Conservation (phyloP, 2,888 invertebrate species). For the Volucella bombylans region DNA sequence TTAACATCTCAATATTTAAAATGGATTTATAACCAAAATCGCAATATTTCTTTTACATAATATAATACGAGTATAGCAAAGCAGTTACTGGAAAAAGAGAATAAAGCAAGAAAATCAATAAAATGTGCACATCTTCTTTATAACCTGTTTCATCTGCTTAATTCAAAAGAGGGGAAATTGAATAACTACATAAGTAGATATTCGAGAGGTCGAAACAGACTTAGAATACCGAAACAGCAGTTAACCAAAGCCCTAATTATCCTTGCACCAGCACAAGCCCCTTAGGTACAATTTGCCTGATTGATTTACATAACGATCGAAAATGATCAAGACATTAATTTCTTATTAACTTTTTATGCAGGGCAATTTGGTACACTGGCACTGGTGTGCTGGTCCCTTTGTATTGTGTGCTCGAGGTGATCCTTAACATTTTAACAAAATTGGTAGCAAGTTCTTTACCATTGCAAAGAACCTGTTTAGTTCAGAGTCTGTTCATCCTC, state of each 20-base stretch:
- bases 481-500: conserved; percentile 43
- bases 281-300: conserved; percentile 82
- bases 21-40: no score
- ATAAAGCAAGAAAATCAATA: neutral
- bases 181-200: conserved; percentile 30
- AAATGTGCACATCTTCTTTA: neutral
- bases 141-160: neutral
- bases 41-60: no score
- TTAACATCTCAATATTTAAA: no score
- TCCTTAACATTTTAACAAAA: conserved; percentile 36
- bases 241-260: conserved; percentile 51
- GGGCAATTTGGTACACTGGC: neutral
- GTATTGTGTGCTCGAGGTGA: neutral
- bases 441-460: conserved; percentile 50
- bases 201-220: conserved; percentile 21
- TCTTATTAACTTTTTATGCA: conserved; percentile 80
- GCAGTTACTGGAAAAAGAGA: neutral
- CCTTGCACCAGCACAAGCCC: conserved; percentile 78
- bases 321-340: conserved; percentile 83
- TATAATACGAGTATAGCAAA: no score
- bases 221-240: conserved; percentile 23
- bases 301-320: conserved; percentile 83
- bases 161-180: conserved; percentile 25
- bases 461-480: conserved; percentile 35
- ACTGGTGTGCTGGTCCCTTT: neutral